These are phyloP conservation scores for Sciaenops ocellatus DNA, from an alignment of 2,797 vertebrate species.

Conservation along the genomic window DNA sequence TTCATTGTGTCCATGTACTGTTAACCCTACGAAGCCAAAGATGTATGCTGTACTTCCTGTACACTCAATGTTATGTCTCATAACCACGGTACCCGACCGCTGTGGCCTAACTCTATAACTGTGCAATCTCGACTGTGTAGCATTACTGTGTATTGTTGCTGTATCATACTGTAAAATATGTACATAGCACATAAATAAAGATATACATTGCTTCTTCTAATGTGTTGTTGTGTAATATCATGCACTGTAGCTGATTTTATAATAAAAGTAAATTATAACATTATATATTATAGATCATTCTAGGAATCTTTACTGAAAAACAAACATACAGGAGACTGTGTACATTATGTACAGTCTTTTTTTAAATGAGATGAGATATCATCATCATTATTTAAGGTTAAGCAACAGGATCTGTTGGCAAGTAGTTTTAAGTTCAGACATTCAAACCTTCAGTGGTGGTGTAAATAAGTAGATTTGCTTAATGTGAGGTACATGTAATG, in stretches of 20 bases:
- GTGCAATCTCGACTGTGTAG: constrained; percentile 84
- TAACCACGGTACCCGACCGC: constrained; percentile 76
- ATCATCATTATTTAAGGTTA: too few species aligned
- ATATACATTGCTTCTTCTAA: constrained; percentile 83
- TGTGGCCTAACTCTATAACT: constrained; percentile 81
- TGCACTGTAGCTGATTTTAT: not conserved
- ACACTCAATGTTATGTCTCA: constrained; percentile 54
- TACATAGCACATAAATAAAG: constrained; percentile 85
- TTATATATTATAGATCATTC: too few species aligned
- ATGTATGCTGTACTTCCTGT: constrained; percentile 65
- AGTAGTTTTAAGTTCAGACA: too few species aligned
- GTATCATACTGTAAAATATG: constrained; percentile 86
- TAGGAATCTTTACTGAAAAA: too few species aligned
- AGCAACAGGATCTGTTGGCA: too few species aligned
- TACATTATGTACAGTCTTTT: too few species aligned
- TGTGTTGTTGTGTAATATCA: not conserved
- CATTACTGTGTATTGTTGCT: constrained; percentile 78
- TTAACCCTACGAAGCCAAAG: constrained; percentile 81
- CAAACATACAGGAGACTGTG: too few species aligned
- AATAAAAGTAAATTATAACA: too few species aligned
- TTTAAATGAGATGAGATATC: too few species aligned
- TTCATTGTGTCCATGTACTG: constrained; percentile 19
- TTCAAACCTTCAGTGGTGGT: too few species aligned
- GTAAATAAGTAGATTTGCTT: too few species aligned
- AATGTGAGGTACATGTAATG: too few species aligned